Evolutionary conservation across 1,140 invertebrate species (phyloP).

Genomic region (Scylla paramamosain): DNA sequence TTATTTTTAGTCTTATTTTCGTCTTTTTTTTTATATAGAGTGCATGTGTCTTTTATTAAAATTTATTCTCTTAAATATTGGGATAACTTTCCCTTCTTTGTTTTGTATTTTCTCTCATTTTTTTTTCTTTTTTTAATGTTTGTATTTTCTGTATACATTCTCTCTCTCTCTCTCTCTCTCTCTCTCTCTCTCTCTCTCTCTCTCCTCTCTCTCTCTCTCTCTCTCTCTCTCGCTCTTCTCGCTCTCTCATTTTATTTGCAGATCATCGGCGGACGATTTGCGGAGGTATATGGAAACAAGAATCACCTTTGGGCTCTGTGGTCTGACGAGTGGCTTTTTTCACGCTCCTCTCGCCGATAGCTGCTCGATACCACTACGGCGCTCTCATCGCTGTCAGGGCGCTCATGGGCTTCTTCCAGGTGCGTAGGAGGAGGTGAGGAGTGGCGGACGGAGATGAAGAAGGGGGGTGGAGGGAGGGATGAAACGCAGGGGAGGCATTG

Average conservation of each 20-base stretch:
- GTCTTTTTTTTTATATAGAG: not conserved
- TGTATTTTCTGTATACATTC: no score
- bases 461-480: not conserved
- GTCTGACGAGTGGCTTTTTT: constrained; percentile 26
- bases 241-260: not conserved
- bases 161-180: no score
- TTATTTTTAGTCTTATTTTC: no score
- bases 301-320: not conserved
- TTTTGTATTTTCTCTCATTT: not conserved
- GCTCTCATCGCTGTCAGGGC: constrained; percentile 29
- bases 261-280: constrained; percentile 39
- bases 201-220: not conserved
- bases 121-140: not conserved
- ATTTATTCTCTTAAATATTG: no score
- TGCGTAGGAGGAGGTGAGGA: not conserved
- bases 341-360: not conserved
- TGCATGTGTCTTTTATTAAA: no score
- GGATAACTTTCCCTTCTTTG: not conserved
- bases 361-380: constrained; percentile 17
- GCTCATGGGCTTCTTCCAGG: not conserved
- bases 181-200: not conserved
- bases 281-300: not conserved
- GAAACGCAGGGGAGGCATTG: not conserved
- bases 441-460: not conserved
- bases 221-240: not conserved